Base-by-base conservation (phyloP, 2,888 invertebrate species). In the Imbricaverruca yamaguchii region DNA sequence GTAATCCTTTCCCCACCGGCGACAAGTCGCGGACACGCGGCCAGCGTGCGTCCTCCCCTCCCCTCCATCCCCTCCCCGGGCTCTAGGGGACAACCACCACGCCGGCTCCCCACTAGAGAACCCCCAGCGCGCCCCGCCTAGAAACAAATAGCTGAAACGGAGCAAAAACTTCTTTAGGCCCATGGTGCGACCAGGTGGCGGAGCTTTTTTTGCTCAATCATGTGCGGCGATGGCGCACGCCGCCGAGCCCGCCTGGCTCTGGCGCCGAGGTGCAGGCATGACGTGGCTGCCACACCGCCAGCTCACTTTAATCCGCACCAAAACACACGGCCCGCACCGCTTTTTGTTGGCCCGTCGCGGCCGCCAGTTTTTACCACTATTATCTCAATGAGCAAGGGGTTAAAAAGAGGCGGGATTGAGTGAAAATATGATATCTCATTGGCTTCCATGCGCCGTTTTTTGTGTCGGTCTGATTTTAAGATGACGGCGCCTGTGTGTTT, bases 381-480 rank as follows among this genome's bases (percentile, higher is more conserved):
- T 74, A 74, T 74, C 74, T 74, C 74, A 74, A 74, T 74, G 74
- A 74, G 74, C 53, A 74, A 74, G 74, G 74, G 74, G 74, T 74
- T 74, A 74, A 74, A 74, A 74, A 74, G 74, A 74, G 74, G 74
- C 74, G 74, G 74, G 74, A 74, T 74, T 74, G 74, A 74, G 74
- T 74, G 74, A 74, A 74, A 74, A 74, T 74, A 74, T 74, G 74
- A 74, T 74, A 74, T 74, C 74, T 74, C 74, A 74, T 74, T 74
- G 74, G 74, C 74, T 74, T 74, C 53, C 74, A 74, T 74, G 74
- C 74, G 74, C 39, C 74, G 74, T 53, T 74, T 74, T 74, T 74
- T 74, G 74, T 53, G 15, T 8, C 13, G 18, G 53, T 53, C 53
- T 74, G 74, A 74, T 74, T 74, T 53, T 74, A 74, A 74, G 74